Evolutionary conservation across 2,113 vertebrate genomes (phyloP), one percentile per base, ranked within the genome.

Genomic region (Tonatia bakeri): DNA sequence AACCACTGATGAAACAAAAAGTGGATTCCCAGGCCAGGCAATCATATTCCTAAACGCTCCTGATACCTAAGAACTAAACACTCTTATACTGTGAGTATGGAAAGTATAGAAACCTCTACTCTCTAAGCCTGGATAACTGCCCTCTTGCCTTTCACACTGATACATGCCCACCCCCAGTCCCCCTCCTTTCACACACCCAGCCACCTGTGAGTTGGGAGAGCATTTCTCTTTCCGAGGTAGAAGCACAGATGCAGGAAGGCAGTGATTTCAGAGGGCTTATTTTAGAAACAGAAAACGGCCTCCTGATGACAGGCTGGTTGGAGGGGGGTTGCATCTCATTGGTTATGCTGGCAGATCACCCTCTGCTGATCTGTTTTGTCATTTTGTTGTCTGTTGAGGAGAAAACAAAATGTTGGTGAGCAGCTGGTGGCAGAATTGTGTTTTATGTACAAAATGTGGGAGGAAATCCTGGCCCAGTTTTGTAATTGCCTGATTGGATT

Each of bases 351-450:
- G 90, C 94, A 84, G 72, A 86, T 90, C 87, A 97, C 77, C 87
- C 65, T 95, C 90, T 36, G 72, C 87, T 95, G 73, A 97, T 93
- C 95, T 87, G 79, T 95, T 96, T 92, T 94, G 91, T 92, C 94
- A 97, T 96, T 95, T 90, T 84, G n/a, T 92, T 96, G 92, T 96
- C 93, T 96, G 91, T 65, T 83, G 93, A 91, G 79, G 79, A 79
- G 83, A 89, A 73, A 96, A 96, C 88, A 97, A 94, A 97, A 95
- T 93, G 91, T 24, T 91, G 82, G 88, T 87, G 91, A 95, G 86
- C 91, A 97, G 96, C 95, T 97, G 96, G 96, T 90, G 88, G 94
- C 26, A 20, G 96, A 96, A 96, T 97, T 96, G 96, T 95, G 91
- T 76, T 97, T 96, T 81, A 93, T 96, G 93, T 73, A 91, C 86